phyloP scores from a whole-genome alignment of 2,888 invertebrate species.

The Sipha maydis region DNA sequence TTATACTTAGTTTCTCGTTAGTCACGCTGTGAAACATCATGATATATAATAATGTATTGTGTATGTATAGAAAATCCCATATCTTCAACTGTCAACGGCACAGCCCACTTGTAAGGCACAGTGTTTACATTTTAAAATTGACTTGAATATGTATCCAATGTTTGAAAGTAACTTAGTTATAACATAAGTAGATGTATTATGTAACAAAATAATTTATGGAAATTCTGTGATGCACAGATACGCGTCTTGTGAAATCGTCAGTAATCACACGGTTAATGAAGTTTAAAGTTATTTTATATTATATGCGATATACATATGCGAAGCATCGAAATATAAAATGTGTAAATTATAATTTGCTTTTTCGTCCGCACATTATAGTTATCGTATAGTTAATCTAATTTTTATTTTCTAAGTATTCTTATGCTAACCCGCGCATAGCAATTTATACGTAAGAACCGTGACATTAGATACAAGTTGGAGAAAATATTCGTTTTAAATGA shows the following conservation, averaged over 20 bases:
- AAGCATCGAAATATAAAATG: neutral
- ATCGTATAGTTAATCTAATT: neutral
- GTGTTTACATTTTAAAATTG: neutral
- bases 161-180: neutral
- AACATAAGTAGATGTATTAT: neutral
- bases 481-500: neutral
- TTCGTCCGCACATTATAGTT: neutral
- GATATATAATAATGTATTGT: neutral
- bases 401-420: neutral
- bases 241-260: neutral
- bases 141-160: neutral
- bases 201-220: neutral
- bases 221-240: neutral
- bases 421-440: neutral
- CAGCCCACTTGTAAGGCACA: neutral
- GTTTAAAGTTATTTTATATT: too few species aligned
- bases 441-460: neutral
- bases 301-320: neutral
- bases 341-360: neutral
- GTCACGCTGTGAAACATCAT: conserved; percentile 20
- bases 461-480: neutral
- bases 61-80: neutral
- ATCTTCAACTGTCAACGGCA: conserved; percentile 2
- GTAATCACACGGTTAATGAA: neutral
- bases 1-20: neutral